phyloP scores from a whole-genome alignment of 2,888 invertebrate genomes.

The Conchocele bisecta region DNA sequence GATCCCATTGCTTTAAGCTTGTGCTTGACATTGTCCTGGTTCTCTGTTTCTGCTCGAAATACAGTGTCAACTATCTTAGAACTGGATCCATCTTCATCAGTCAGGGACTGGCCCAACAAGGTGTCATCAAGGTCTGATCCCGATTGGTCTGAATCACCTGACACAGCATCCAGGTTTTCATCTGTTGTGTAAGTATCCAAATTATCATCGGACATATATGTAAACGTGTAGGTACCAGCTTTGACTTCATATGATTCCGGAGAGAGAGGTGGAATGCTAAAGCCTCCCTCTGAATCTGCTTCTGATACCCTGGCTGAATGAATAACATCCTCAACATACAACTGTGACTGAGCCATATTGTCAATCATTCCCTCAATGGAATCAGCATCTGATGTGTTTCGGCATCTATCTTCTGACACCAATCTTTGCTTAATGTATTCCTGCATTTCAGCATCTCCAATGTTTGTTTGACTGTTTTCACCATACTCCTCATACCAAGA shows the following conservation, averaged over 20 bases:
- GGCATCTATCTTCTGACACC: conserved; percentile 12
- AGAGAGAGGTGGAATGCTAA: conserved; percentile 31
- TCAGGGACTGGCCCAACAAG: background rate
- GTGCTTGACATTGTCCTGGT: conserved; percentile 11
- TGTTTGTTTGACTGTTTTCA: background rate
- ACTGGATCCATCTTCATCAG: background rate
- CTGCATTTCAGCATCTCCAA: background rate
- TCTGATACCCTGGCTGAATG: conserved; percentile 10
- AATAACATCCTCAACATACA: conserved; percentile 2
- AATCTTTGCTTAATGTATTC: too few relatives aligned
- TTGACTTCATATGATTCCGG: conserved; percentile 28
- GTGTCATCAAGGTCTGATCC: background rate
- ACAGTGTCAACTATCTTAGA: too few relatives aligned
- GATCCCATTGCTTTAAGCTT: conserved; percentile 32
- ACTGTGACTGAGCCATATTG: conserved; percentile 31
- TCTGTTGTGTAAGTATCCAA: conserved; percentile 36
- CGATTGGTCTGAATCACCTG: background rate
- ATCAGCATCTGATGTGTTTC: conserved; percentile 40
- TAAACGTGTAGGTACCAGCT: conserved; percentile 41
- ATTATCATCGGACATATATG: conserved; percentile 43
- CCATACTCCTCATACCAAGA: conserved; percentile 43
- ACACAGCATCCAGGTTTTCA: conserved; percentile 23
- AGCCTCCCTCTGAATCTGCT: conserved; percentile 32
- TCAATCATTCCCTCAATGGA: conserved; percentile 55
- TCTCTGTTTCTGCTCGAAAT: too few relatives aligned